A percentile compares a stretch with the other conserved stretches of the same genome.
phyloP scores from a whole-genome alignment of 2,888 invertebrate genomes.

The Anagyrus pseudococci region DNA sequence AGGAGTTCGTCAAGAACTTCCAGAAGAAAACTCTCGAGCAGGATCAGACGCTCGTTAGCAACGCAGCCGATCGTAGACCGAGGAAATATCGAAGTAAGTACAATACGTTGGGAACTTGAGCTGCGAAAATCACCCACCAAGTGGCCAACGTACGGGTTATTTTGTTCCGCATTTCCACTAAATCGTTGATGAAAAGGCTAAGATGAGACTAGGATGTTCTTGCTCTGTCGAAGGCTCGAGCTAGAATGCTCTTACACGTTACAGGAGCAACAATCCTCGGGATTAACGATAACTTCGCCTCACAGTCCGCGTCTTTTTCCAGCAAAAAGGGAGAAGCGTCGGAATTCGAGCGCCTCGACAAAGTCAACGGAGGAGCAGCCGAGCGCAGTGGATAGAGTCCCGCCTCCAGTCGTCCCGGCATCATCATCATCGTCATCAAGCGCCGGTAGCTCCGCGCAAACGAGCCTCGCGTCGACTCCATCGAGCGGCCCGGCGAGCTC shows the following conservation, averaged over 20 bases:
- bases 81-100: slow-evolving; percentile 59
- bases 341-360: slow-evolving; percentile 72
- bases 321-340: slow-evolving; percentile 76
- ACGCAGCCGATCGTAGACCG: slow-evolving; percentile 69
- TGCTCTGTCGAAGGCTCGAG: too few species aligned
- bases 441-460: too few species aligned
- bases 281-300: too few species aligned
- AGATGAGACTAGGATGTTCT: too few species aligned
- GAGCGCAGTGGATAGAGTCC: slow-evolving; percentile 58
- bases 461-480: slow-evolving; percentile 52
- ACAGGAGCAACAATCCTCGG: too few species aligned
- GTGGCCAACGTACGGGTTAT: background rate
- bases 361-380: slow-evolving; percentile 64
- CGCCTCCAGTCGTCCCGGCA: too few species aligned
- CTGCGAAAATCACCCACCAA: too few species aligned
- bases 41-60: slow-evolving; percentile 72
- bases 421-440: too few species aligned
- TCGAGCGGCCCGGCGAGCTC: slow-evolving; percentile 54
- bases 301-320: too few species aligned
- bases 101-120: too few species aligned
- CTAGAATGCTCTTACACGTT: too few species aligned
- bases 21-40: slow-evolving; percentile 93
- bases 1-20: slow-evolving; percentile 93
- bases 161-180: background rate
- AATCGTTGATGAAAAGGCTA: too few species aligned